Evolutionary conservation across 2,113 vertebrate species (phyloP), one percentile per base, ranked within the genome.

Genomic region (Quiscalus mexicanus): DNA sequence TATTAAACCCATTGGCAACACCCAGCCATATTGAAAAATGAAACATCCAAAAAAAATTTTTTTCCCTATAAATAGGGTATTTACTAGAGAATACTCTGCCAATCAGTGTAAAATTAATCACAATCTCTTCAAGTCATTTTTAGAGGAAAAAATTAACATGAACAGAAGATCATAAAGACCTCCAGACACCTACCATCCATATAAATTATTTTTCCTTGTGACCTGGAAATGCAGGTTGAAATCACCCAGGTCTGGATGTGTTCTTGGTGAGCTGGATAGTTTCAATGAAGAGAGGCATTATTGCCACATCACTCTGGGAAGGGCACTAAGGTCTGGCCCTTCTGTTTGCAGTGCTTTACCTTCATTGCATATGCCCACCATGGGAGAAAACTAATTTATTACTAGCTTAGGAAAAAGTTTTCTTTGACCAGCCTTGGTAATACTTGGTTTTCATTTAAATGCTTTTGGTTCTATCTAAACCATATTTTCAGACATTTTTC

Each of bases 391-490:
- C 33, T 2, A 24, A 71, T 91, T 89, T 78, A 39, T 60, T 95
- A 52, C 19, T 28, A 87, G 41, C 44, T 60, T n/a, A 45, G n/a
- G 64, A 87, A 77, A 58, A 91, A 25, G 13, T 33, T 81, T 62
- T 73, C 58, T 82, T 92, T 82, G 39, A 90, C 84, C 68, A 84
- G 59, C 31, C 52, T 60, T 82, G n/a, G 73, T 75, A 89, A 71
- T 91, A 69, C 41, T 96, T 89, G 70, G 53, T 89, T 96, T 95
- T 87, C 49, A 82, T 91, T 95, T 93, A 95, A 91, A 95, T 92
- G 69, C 47, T 92, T 93, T 95, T 91, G 81, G 89, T 89, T 96
- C 93, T 96, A 91, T 89, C 60, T 93, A 93, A 96, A 94, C 91
- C 95, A 87, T 83, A 93, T 95, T 96, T 96, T 94, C 65, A 92